Evolutionary conservation across 2,888 invertebrate genomes (phyloP).

Genomic region (Noctua janthina): DNA sequence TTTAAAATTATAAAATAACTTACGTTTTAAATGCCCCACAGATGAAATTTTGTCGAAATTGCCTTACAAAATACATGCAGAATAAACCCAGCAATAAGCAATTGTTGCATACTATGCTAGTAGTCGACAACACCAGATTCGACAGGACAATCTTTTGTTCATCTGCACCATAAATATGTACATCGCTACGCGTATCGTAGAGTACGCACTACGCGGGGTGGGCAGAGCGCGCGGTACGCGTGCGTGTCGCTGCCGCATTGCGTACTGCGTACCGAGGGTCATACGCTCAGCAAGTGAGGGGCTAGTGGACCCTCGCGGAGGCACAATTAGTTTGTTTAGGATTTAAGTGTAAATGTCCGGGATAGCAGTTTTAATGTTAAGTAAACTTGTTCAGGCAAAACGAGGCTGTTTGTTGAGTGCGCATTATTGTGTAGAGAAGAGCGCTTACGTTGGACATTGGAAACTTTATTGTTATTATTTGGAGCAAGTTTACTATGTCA

Average conservation of each 20-base stretch:
- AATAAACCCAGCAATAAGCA: background rate
- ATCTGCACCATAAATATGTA: background rate
- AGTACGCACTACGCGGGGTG: constrained; percentile 6
- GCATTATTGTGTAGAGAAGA: constrained; percentile 6
- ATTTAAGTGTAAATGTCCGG: constrained; percentile 42
- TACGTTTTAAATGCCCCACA: background rate
- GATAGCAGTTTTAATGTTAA: constrained; percentile 41
- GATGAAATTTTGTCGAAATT: background rate
- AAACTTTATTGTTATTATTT: background rate
- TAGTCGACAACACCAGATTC: background rate
- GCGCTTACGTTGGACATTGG: background rate
- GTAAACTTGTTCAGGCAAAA: constrained; percentile 31
- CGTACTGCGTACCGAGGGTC: constrained; percentile 30
- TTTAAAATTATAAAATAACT: background rate
- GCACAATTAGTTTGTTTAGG: constrained; percentile 41
- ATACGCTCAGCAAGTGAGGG: background rate
- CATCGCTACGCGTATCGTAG: background rate
- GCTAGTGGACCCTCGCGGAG: background rate
- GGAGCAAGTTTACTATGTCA: background rate
- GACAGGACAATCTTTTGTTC: background rate
- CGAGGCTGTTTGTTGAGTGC: constrained; percentile 2
- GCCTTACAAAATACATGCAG: background rate
- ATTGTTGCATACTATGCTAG: no score
- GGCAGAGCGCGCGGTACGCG: constrained; percentile 44
- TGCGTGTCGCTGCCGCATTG: constrained; percentile 45